Evolutionary conservation across 2,888 invertebrate genomes (phyloP).

Genomic region (Bellardia pandia): DNA sequence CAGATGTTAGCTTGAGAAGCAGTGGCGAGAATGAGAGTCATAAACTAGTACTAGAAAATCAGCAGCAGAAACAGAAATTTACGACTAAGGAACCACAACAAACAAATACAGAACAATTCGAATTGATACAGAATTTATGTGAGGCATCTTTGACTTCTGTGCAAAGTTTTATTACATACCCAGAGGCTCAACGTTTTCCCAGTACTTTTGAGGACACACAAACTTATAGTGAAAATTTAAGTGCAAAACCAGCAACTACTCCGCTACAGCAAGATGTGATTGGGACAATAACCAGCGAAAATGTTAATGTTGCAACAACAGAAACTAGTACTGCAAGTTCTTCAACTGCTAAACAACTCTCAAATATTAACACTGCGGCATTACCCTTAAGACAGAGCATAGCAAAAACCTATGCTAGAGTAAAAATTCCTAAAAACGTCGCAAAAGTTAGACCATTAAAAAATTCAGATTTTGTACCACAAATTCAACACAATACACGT

Average conservation of each 20-base stretch:
- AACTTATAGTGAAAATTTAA: not conserved
- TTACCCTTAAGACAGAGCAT: not conserved
- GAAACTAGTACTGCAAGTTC: not conserved
- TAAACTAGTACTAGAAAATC: not conserved
- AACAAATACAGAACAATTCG: not conserved
- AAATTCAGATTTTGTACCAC: constrained; percentile 59
- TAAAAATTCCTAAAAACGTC: constrained; percentile 21
- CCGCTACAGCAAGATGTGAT: not conserved
- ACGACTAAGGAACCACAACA: not conserved
- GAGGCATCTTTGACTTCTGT: not conserved
- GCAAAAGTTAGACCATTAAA: constrained; percentile 44
- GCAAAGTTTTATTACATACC: not conserved
- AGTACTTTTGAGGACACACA: constrained; percentile 41
- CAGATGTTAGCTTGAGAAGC: constrained; percentile 23
- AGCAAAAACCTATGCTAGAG: not conserved
- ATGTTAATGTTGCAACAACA: not conserved
- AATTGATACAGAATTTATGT: not conserved
- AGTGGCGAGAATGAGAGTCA: constrained; percentile 16
- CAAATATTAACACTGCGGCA: not conserved
- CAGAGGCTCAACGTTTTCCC: constrained; percentile 59
- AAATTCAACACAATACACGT: constrained; percentile 62
- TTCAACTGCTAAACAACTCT: not conserved
- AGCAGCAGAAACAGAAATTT: not conserved
- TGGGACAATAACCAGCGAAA: not conserved
- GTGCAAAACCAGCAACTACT: not conserved